Conservation (phyloP, 2,888 invertebrate species). For the Lamellibrachia columna region DNA sequence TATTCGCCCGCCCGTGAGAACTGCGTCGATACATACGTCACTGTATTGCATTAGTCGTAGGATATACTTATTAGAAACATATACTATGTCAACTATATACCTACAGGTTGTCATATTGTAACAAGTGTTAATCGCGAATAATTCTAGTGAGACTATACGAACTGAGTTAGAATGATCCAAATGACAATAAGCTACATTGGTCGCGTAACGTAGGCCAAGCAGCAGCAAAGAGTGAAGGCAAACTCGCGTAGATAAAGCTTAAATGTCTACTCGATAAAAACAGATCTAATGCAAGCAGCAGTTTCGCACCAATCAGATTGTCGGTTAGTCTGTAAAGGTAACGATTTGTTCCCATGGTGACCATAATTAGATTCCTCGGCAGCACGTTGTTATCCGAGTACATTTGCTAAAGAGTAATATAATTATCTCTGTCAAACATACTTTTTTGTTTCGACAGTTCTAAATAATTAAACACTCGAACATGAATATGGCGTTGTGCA, state of each 20-base stretch:
- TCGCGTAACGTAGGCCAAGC: not conserved
- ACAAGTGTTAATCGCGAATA: constrained; percentile 2
- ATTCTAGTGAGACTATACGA: not conserved
- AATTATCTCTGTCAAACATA: not conserved
- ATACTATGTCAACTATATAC: not conserved
- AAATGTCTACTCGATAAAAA: constrained; percentile 13
- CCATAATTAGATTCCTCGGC: not conserved
- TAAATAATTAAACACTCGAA: not conserved
- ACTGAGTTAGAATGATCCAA: not conserved
- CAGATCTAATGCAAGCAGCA: not conserved
- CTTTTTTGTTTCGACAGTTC: not conserved
- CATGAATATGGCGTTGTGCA: not conserved
- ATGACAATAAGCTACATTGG: not conserved
- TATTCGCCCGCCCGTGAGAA: not conserved
- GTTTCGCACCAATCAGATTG: not conserved
- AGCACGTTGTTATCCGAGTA: not conserved
- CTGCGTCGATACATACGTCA: not conserved
- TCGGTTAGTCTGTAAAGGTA: not conserved
- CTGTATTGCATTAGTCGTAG: not conserved
- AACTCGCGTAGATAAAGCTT: not conserved
- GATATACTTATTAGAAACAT: not conserved
- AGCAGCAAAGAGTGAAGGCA: not conserved
- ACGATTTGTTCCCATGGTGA: not conserved
- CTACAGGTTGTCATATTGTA: not conserved
- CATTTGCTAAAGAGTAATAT: not conserved